phyloP scores from a whole-genome alignment of 2,888 invertebrate genomes.

The Ochropleura leucogaster region DNA sequence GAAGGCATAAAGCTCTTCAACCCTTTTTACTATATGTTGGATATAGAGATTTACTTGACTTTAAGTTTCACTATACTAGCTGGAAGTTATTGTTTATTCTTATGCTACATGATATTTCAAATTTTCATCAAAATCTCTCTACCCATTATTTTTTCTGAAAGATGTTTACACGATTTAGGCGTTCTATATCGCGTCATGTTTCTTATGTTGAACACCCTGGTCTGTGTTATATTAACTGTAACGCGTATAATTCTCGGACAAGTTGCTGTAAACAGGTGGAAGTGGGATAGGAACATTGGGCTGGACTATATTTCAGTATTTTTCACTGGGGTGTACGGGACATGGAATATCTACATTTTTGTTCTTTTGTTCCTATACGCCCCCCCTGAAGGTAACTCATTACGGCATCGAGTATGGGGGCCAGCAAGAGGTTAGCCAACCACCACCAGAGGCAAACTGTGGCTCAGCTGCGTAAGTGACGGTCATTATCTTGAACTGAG shows the following conservation, averaged over 20 bases:
- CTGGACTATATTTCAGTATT: conserved; percentile 99
- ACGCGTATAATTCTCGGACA: conserved; percentile 98
- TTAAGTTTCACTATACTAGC: conserved; percentile 97
- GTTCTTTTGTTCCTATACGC: conserved; percentile 98
- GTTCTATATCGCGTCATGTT: conserved; percentile 99
- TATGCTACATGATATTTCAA: conserved; percentile 98
- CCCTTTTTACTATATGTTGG: conserved; percentile 99
- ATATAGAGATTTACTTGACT: conserved; percentile 96
- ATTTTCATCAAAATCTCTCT: conserved; percentile 97
- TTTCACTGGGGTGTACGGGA: conserved; percentile 99
- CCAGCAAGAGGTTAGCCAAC: not conserved
- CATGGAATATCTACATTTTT: conserved; percentile 99
- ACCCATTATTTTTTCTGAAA: conserved; percentile 88
- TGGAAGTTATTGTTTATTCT: conserved; percentile 97
- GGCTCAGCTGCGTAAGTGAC: not conserved
- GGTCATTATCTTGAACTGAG: not conserved
- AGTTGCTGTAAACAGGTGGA: conserved; percentile 98
- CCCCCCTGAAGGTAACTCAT: conserved; percentile 85
- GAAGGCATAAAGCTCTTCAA: conserved; percentile 98
- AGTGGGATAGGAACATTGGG: conserved; percentile 97
- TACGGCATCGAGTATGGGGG: not conserved
- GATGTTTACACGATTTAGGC: conserved; percentile 97
- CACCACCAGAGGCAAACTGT: not conserved
- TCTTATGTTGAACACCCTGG: conserved; percentile 97
- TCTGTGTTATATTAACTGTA: conserved; percentile 98